Percentiles rank a stretch among this genome's conserved stretches.
phyloP scores from a whole-genome alignment of 2,113 vertebrate genomes.

The Triplophysa dalaica region DNA sequence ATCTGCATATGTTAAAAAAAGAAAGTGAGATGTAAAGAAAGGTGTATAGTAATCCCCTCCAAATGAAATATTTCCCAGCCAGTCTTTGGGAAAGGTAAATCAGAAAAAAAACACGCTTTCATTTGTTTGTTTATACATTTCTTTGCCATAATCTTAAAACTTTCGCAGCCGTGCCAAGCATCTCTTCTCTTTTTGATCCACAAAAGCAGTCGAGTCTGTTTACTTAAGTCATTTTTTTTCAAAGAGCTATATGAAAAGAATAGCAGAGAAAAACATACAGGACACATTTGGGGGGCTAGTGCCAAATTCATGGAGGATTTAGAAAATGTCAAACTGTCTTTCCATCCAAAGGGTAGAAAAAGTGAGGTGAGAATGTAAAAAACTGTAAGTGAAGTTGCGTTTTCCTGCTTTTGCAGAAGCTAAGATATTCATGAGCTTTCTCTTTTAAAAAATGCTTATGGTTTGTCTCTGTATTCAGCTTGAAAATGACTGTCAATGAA shows the following conservation, averaged over 20 bases:
- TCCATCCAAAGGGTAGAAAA: not conserved
- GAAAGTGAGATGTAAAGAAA: conserved; percentile 9
- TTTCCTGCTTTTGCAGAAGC: not conserved
- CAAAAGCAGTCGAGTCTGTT: conserved; percentile 49
- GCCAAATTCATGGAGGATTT: not conserved
- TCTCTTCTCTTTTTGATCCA: conserved; percentile 48
- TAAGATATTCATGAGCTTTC: not conserved
- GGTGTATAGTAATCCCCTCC: conserved; percentile 41
- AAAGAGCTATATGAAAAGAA: conserved; percentile 58
- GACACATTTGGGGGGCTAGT: not conserved
- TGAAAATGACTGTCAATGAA: not conserved
- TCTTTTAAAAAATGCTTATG: not conserved
- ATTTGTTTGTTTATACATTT: conserved; percentile 34
- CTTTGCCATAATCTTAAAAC: conserved; percentile 35
- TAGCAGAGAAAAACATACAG: conserved; percentile 39
- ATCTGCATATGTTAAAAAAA: conserved; percentile 60
- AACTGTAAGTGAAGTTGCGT: not conserved
- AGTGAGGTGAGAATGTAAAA: not conserved
- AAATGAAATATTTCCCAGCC: not conserved
- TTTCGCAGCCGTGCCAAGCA: conserved; percentile 24
- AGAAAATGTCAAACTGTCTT: not conserved
- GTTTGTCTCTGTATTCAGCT: not conserved
- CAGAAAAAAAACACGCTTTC: conserved; percentile 18
- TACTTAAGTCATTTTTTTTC: conserved; percentile 48
- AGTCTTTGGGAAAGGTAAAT: not conserved